phyloP scores from a whole-genome alignment of 2,113 vertebrate genomes.

The Pavo muticus region DNA sequence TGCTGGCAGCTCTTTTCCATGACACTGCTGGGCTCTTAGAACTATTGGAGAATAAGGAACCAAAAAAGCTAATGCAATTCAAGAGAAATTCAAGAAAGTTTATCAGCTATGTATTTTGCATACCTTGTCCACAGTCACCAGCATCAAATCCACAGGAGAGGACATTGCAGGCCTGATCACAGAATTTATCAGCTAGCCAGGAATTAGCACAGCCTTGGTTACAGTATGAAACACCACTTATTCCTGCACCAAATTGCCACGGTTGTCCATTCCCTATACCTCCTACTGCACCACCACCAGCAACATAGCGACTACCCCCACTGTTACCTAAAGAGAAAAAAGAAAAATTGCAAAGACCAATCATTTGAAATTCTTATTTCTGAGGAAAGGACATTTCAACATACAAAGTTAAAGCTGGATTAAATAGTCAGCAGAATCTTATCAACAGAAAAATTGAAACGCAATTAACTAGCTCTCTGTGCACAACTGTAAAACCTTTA shows the following conservation, averaged over 20 bases:
- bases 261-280: conserved; percentile 81
- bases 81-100: background rate
- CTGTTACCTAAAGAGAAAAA: conserved; percentile 77
- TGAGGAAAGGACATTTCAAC: background rate
- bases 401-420: background rate
- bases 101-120: background rate
- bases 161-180: conserved; percentile 97
- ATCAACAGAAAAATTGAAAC: background rate
- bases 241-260: conserved; percentile 91
- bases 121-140: conserved; percentile 97
- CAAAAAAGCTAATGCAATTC: background rate
- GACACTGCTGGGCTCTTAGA: background rate
- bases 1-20: background rate
- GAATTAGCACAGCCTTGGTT: conserved; percentile 98
- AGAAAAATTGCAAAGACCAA: background rate
- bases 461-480: background rate
- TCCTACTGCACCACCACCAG: conserved; percentile 77
- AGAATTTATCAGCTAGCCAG: conserved; percentile 98
- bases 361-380: background rate
- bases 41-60: background rate
- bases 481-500: background rate
- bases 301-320: conserved; percentile 82
- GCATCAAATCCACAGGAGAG: conserved; percentile 94
- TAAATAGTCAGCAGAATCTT: background rate
- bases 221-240: conserved; percentile 89